Evolutionary conservation across 1,140 invertebrate genomes (phyloP).

Genomic region (Cotesia chilonis): DNA sequence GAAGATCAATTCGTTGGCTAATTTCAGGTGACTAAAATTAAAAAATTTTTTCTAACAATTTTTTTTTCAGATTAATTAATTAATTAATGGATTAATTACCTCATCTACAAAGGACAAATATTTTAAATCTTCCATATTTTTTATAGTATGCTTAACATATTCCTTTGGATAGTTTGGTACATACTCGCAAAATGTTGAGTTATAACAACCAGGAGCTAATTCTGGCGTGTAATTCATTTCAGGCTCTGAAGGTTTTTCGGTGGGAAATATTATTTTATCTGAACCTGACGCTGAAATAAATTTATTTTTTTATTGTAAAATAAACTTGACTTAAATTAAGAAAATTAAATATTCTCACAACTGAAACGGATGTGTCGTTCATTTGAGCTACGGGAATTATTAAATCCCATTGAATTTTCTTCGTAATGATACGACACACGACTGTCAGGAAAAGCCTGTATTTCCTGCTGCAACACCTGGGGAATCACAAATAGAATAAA

Average conservation of each 20-base stretch:
- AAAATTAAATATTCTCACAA: no score
- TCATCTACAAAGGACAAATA: slow-evolving; percentile 8
- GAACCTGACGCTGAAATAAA: no score
- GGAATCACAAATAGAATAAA: no score
- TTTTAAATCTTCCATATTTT: slow-evolving; percentile 13
- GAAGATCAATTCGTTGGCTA: slow-evolving; percentile 16
- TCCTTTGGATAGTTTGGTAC: slow-evolving; percentile 26
- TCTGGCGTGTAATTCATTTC: background rate
- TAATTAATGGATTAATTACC: background rate
- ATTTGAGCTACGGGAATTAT: no score
- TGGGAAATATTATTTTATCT: slow-evolving; percentile 8
- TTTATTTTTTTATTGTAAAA: no score
- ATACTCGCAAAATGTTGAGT: slow-evolving; percentile 29
- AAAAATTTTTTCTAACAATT: slow-evolving; percentile 1
- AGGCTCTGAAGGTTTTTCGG: background rate
- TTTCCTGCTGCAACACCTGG: no score
- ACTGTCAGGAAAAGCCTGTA: no score
- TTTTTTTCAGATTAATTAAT: background rate
- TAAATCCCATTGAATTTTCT: no score
- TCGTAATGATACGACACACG: no score
- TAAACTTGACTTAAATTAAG: no score
- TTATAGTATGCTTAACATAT: slow-evolving; percentile 18
- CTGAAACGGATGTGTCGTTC: no score
- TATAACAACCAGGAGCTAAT: background rate
- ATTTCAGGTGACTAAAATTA: slow-evolving; percentile 22